Conservation (phyloP, 2,888 invertebrate genomes). For the Parthenolecanium corni region DNA sequence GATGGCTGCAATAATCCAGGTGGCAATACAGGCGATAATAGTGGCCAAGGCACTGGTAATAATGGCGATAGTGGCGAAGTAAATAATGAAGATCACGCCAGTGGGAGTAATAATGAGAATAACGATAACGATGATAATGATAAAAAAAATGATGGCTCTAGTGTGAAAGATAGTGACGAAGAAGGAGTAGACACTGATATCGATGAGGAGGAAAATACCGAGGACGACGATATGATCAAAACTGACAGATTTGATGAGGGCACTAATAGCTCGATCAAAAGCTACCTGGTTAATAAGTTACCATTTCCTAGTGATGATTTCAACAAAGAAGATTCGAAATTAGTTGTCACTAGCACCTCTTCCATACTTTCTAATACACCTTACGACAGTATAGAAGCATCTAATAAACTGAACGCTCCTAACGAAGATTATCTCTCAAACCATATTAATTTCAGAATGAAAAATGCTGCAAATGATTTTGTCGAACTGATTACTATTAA, state of each 20-base stretch:
- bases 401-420: neutral
- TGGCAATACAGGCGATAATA: conserved; percentile 1
- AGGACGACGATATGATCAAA: neutral
- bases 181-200: conserved; percentile 36
- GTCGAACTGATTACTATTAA: neutral
- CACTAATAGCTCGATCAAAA: neutral
- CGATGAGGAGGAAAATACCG: conserved; percentile 12
- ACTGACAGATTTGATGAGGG: neutral
- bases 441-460: no score
- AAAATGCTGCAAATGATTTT: neutral
- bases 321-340: neutral
- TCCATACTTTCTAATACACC: conserved; percentile 7
- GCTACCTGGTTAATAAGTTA: neutral
- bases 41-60: neutral
- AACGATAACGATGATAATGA: neutral
- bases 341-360: neutral
- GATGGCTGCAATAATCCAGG: neutral
- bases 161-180: conserved; percentile 38
- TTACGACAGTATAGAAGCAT: conserved; percentile 22
- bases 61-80: neutral
- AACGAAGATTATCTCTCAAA: neutral
- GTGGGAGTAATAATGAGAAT: conserved; percentile 7
- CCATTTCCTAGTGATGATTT: neutral
- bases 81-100: neutral
- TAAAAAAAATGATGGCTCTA: conserved; percentile 31